Evolutionary conservation across 1,140 invertebrate genomes (phyloP), one percentile per base, ranked within the genome.

Genomic region (Drosophila cardini): DNA sequence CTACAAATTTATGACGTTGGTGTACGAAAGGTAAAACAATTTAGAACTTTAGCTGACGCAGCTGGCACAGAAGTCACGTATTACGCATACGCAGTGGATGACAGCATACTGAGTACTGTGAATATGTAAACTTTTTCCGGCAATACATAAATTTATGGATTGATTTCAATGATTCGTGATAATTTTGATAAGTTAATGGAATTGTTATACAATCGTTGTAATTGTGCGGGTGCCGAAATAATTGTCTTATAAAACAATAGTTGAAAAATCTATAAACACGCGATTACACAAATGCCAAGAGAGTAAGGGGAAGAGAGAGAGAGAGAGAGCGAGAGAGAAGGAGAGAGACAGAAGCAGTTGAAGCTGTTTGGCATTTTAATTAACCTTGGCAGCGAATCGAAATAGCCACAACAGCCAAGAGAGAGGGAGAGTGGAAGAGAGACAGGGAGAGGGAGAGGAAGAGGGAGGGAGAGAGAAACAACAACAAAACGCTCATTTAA

Each of bases 361-460:
- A 81, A 72, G 76, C 76, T 87, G 84, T 55, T 78, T 77, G 83
- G 83, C 80, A 87, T 89, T 87, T 87, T 87, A 87, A 87, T 87
- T 89, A 87, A 87, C 83, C 83, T 87, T 87, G 83, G 83, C 83
- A 87, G 84, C 84, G 80, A 87, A 89, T 89, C 57, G 67, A n/a
- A 63, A 45, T 55, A 52, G 15, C 50, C 38, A 70, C 56, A 50
- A 45, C 50, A 48, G 13, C 3, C 2, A 4, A 26, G 7, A n/a
- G 30, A 15, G 45, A 67, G 40, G 7, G 36, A 34, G 36, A 67
- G 18, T 32, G 55, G 15, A 26, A 4, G 21, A 26, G 4, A 26
- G 21, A 26, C 5, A 26, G n/a, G n/a, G 21, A 26, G 1, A 26
- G 3, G 4, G 1, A 26, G 21, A 5, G n/a, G n/a, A n/a, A n/a